Evolutionary conservation across 2,797 vertebrate species (phyloP), one percentile per base, ranked within the genome.

Genomic region (Heteromormyrus szaboi): DNA sequence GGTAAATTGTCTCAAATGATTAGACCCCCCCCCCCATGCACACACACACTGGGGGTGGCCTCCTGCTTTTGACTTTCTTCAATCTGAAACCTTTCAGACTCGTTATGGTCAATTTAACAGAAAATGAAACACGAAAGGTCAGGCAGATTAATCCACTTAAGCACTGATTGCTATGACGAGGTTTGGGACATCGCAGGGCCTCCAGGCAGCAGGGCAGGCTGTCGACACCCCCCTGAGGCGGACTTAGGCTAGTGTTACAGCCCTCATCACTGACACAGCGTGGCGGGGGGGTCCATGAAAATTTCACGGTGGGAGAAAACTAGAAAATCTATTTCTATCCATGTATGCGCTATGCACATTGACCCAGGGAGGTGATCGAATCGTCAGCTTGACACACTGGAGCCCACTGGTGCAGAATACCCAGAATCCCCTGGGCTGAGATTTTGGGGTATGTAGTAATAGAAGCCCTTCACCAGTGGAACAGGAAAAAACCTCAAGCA

Each of bases 21-120:
- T 41, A 79, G 41, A 44, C 14, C 68, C 68, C 12, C 25, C 25
- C 9, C 2, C 29, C 3, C 3, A 14, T 1, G 4, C 62, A 14
- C 37, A 81, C 76, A 46, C 33, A 81, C 41, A 4, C 37, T 81
- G 17, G 19, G 46, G 50, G 46, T 85, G 83, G 85, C 51, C 50
- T 41, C 51, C 51, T 56, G 22, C 17, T 19, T 33, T 56, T 33
- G 25, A 56, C 25, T 54, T 56, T 54, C 85, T 19, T 54, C 48
- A 85, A 29, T 86, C 51, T 54, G 51, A 86, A 50, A 25, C 51
- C 85, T 25, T 86, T 86, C 50, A 86, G 51, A 54, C 51, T 56
- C 29, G 85, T 86, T 37, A 86, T 29, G 29, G 85, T 54, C 85
- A 86, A 56, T 86, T 54, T 56, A 86, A 86, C 12, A 37, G 51